Evolutionary conservation across 2,888 invertebrate genomes (phyloP).

Genomic region (Amitus sp.): DNA sequence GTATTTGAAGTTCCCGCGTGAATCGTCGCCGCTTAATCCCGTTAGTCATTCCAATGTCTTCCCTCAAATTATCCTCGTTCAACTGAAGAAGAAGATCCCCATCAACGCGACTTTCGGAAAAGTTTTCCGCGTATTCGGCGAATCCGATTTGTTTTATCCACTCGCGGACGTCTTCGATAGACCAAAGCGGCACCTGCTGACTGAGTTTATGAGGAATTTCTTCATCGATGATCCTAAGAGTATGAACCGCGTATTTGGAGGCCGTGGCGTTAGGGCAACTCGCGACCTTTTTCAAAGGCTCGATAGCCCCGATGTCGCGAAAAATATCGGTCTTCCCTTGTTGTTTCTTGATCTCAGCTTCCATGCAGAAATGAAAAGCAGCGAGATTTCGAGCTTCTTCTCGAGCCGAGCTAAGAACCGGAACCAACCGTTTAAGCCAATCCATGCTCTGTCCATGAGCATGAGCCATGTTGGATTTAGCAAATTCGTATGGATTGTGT

Average conservation of each 20-base stretch:
- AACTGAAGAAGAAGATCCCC: conserved; percentile 94
- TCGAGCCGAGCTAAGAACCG: conserved; percentile 92
- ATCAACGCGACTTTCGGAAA: conserved; percentile 93
- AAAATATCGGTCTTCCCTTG: conserved; percentile 93
- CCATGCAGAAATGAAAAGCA: conserved; percentile 99
- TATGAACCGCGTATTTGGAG: conserved; percentile 95
- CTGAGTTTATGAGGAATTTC: conserved; percentile 97
- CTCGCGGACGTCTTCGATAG: conserved; percentile 93
- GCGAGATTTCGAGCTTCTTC: conserved; percentile 97
- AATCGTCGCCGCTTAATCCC: conserved; percentile 94
- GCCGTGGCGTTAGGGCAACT: conserved; percentile 98
- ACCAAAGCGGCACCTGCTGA: conserved; percentile 98
- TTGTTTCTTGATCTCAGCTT: conserved; percentile 96
- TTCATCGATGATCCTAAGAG: conserved; percentile 91
- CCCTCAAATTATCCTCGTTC: conserved; percentile 89
- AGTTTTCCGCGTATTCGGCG: conserved; percentile 82
- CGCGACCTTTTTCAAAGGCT: conserved; percentile 94
- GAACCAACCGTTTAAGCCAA: conserved; percentile 92
- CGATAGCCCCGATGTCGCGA: conserved; percentile 93
- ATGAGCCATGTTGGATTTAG: conserved; percentile 89
- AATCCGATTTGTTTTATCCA: conserved; percentile 99
- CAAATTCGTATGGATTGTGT: conserved; percentile 95
- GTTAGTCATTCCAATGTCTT: conserved; percentile 93
- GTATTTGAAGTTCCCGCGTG: conserved; percentile 88
- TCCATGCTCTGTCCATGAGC: conserved; percentile 96